Conservation (phyloP, 2,888 invertebrate genomes). For the Uloborus plumipes region DNA sequence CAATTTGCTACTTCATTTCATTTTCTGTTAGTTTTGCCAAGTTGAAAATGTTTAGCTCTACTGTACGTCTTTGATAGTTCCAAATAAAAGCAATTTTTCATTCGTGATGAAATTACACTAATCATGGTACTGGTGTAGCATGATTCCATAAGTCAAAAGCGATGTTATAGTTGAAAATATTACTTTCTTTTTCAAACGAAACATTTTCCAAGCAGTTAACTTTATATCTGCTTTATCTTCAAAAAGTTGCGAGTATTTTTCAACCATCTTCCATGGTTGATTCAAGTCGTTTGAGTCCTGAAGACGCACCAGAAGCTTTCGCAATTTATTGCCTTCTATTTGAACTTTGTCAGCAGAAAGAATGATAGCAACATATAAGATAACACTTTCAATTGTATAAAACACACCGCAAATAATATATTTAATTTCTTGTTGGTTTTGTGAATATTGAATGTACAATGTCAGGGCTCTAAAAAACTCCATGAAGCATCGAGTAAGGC, state of each 20-base stretch:
- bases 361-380: slow-evolving; percentile 26
- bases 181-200: slow-evolving; percentile 47
- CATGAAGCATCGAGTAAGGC: slow-evolving; percentile 38
- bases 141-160: slow-evolving; percentile 33
- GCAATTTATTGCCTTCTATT: slow-evolving; percentile 22
- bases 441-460: slow-evolving; percentile 41
- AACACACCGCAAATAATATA: slow-evolving; percentile 30
- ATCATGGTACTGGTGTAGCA: slow-evolving; percentile 43
- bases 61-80: neutral
- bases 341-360: slow-evolving; percentile 33
- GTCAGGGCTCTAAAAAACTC: slow-evolving; percentile 50
- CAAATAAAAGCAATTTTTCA: too few relatives aligned
- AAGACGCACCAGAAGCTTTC: slow-evolving; percentile 28
- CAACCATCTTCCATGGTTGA: slow-evolving; percentile 29
- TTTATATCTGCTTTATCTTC: slow-evolving; percentile 52
- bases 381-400: slow-evolving; percentile 29
- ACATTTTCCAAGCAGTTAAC: slow-evolving; percentile 48
- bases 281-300: neutral
- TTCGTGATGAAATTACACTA: too few relatives aligned
- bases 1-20: neutral
- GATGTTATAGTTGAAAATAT: slow-evolving; percentile 39
- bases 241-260: slow-evolving; percentile 44
- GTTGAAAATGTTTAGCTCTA: too few relatives aligned
- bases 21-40: neutral
- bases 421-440: slow-evolving; percentile 31